Base-by-base conservation (phyloP, 2,113 vertebrate species). In the Tachysurus fulvidraco region DNA sequence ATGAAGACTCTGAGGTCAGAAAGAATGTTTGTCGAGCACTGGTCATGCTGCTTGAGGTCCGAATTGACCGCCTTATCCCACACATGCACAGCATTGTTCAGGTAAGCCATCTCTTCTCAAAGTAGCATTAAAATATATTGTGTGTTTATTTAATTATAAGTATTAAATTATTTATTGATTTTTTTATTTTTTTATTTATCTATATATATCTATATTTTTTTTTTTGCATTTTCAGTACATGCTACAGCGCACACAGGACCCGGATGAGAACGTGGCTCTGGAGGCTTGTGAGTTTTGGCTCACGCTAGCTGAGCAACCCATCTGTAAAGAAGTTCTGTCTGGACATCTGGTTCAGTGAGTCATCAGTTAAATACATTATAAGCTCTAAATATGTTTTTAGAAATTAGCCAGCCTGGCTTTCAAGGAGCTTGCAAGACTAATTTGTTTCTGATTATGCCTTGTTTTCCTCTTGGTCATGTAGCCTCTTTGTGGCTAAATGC, bases 51-150 rank as follows among this genome's bases (percentile, higher is more conserved):
- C 92, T 99, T 84, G 97, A 98, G 92, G 97, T 99, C 67, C 95
- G 97, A 7, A 97, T 98, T 0, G 98, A 99, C 88, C 94, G 97
- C 30, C 96, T 99, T 52, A 97, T 99, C 82, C 98, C 98, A 0
- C 98, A 99, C 93, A 98, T 98, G 97, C 97, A 98, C 93, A 99
- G 98, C 91, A 99, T 99, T 89, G 97, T 98, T 89, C 97, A 98
- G 96, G 97, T 98, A 83, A 83, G 92, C 25, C 21, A 14, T 30
- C 14, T 16, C 41, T 6, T 69, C 14, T 25, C 3, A 67, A 9
- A 36, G 36, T 2, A 36, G 36, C 36, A 1, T 36, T 36, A 36
- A 36, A 36, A 36, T 36, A 36, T 36, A 36, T 36, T 36, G 1
- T 36, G 36, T 36, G 36, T 36, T 36, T 36, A 36, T 36, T 36